Evolutionary conservation across 2,888 invertebrate genomes (phyloP), one percentile per base, ranked within the genome.

Genomic region (Drosophila mercatorum): DNA sequence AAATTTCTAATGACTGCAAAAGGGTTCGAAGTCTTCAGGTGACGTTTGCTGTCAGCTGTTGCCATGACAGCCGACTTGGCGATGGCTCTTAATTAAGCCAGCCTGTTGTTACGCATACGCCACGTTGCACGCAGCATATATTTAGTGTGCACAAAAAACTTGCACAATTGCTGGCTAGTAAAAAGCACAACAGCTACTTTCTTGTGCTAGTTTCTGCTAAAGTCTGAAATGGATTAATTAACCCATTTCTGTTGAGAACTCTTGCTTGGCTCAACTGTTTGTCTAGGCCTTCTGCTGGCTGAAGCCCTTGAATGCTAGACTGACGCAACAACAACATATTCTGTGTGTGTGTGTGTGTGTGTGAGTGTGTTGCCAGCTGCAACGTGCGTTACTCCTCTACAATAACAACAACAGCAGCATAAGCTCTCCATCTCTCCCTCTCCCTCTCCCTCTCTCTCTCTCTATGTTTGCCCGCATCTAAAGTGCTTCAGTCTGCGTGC

Each of bases 71-170:
- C 36, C 41, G 28, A 28, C 67, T 26, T 28, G 60, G 28, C 38
- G 59, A 53, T 71, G 62, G 46, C 31, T 44, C 61, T 74, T 86
- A 83, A 85, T 88, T 83, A 86, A 83, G 78, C 60, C 59, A 68
- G 60, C 53, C 74, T 68, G 68, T 78, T 79, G 79, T 81, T 77
- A 67, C 78, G 74, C 75, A 87, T 77, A 76, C 87, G 87, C 84
- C 49, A 51, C 72, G 75, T 66, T 76, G 88, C 73, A 72, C 75
- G 43, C 51, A 49, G 64, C 43, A 79, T 66, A 81, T 78, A 81
- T 78, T 84, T 77, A 68, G 75, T 22, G 22, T 22, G 22, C 22
- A 22, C 22, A 22, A 22, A 22, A 22, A 22, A 22, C 22, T 22
- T 22, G 22, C 67, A 3, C 5, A 28, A 4, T 8, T 58, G 63